Evolutionary conservation across 2,888 invertebrate genomes (phyloP).

Genomic region (Drosophila fungiperda): DNA sequence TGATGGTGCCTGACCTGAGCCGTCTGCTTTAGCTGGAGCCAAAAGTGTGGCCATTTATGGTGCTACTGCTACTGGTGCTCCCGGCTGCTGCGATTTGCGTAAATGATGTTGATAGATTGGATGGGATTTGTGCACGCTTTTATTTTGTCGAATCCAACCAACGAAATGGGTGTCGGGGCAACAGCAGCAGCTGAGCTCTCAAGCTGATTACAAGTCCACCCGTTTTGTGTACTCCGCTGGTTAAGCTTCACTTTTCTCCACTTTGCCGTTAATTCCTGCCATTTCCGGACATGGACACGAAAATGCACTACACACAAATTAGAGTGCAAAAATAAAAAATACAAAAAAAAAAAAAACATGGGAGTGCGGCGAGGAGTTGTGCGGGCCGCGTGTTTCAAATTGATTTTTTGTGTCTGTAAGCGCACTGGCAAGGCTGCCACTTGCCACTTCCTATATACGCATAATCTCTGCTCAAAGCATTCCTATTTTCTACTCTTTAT

Average conservation of each 20-base stretch:
- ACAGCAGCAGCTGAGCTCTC: constrained; percentile 41
- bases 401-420: constrained; percentile 63
- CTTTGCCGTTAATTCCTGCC: constrained; percentile 56
- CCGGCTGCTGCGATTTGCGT: constrained; percentile 63
- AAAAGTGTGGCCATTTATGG: constrained; percentile 36
- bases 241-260: constrained; percentile 45
- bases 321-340: constrained; percentile 29
- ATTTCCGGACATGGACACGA: constrained; percentile 62
- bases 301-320: constrained; percentile 76
- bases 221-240: constrained; percentile 16
- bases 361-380: constrained; percentile 13
- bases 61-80: constrained; percentile 15
- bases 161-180: constrained; percentile 36
- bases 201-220: constrained; percentile 51
- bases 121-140: constrained; percentile 66
- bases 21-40: background rate
- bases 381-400: constrained; percentile 52
- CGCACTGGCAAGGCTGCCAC: constrained; percentile 11
- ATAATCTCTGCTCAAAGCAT: constrained; percentile 57
- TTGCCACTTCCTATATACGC: constrained; percentile 24
- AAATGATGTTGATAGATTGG: constrained; percentile 79
- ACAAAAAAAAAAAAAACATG: background rate
- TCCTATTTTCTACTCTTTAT: constrained; percentile 10
- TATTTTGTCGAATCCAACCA: constrained; percentile 24
- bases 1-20: constrained; percentile 46